Conservation (phyloP, 53 echinoderm and acorn worm species). For the Crossaster papposus region DNA sequence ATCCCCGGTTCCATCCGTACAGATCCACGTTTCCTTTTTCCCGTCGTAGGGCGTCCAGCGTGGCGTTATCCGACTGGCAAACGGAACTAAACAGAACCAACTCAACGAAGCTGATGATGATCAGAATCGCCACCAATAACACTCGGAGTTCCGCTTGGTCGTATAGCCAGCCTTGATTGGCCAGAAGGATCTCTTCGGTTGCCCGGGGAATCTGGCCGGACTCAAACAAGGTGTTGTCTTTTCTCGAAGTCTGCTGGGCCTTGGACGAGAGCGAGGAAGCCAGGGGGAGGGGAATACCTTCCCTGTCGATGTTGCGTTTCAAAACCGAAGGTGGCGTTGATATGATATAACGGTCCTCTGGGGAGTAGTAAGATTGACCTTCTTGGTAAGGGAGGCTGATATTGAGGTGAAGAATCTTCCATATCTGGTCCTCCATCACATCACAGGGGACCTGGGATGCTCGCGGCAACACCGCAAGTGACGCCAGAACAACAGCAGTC, state of each 20-base stretch:
- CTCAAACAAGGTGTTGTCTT: not conserved
- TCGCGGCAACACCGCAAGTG: conserved; percentile 56
- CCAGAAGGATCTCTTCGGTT: conserved; percentile 32
- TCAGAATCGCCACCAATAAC: conserved; percentile 63
- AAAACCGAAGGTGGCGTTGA: not conserved
- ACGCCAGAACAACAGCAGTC: conserved; percentile 52
- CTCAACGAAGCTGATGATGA: conserved; percentile 67
- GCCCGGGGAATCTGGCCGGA: not conserved
- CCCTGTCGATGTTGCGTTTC: not conserved
- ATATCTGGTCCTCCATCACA: conserved; percentile 46
- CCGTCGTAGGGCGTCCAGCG: conserved; percentile 62
- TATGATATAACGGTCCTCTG: not conserved
- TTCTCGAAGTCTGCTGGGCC: not conserved
- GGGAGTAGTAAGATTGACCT: not conserved
- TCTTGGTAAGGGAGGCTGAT: conserved; percentile 46
- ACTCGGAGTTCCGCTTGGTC: conserved; percentile 57
- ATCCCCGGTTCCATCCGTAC: conserved; percentile 37
- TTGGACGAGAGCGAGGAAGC: not conserved
- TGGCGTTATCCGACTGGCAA: conserved; percentile 71
- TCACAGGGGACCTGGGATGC: conserved; percentile 46
- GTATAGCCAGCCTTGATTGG: conserved; percentile 81
- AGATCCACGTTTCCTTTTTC: conserved; percentile 29
- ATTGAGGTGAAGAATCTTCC: conserved; percentile 27
- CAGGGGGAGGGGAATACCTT: not conserved
- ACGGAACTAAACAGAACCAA: conserved; percentile 54